phyloP scores from a whole-genome alignment of 2,888 invertebrate species.

The Philaethria dido region DNA sequence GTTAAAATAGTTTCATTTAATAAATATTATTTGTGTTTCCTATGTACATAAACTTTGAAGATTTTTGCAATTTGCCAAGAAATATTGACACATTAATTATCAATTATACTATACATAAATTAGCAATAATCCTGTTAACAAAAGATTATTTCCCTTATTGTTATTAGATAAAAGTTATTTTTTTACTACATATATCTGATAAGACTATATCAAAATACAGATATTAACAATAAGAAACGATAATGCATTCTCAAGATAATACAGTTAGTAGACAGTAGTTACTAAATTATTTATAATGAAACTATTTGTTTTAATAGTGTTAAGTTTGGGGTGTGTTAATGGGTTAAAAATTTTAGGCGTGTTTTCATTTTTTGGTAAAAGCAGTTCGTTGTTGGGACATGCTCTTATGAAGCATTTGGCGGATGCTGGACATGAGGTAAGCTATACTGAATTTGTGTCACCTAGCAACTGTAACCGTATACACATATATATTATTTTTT shows the following conservation, averaged over 20 bases:
- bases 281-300: slow-evolving; percentile 6
- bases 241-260: not conserved
- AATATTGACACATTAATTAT: not conserved
- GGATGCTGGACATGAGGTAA: slow-evolving; percentile 27
- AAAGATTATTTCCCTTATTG: not conserved
- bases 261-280: not conserved
- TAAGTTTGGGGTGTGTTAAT: not conserved
- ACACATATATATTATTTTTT: too few species aligned
- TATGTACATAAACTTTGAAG: too few species aligned
- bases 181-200: not conserved
- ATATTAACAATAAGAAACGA: not conserved
- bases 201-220: not conserved
- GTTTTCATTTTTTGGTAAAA: slow-evolving; percentile 4
- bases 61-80: not conserved
- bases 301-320: slow-evolving; percentile 1
- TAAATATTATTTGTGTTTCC: too few species aligned
- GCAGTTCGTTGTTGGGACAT: slow-evolving; percentile 20
- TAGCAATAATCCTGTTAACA: not conserved
- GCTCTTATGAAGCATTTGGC: slow-evolving; percentile 15
- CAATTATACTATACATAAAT: not conserved
- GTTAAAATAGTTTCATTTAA: too few species aligned
- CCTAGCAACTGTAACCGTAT: too few species aligned
- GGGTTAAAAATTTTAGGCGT: slow-evolving; percentile 17
- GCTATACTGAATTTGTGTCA: not conserved
- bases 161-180: not conserved